Base-by-base conservation (phyloP, 2,888 invertebrate species). In the Drosophila koepferae region DNA sequence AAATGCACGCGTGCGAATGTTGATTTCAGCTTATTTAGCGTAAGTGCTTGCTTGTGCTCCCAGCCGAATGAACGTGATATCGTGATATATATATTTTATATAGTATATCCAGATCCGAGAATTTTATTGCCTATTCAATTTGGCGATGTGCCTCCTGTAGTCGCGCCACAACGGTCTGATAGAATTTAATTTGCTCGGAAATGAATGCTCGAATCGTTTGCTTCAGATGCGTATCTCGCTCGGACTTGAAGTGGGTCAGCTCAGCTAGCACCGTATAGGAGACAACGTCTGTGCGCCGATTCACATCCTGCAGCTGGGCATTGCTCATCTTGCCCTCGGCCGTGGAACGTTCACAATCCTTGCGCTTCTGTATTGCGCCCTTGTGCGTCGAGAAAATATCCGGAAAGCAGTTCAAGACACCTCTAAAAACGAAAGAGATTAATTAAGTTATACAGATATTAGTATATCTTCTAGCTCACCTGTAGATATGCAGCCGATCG, bases 201-300 rank as follows among this genome's bases (percentile, higher is more conserved):
- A 99, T 94, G 92, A 97, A 99, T 73, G 95, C 95, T 91, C 97
- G 97, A 95, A 99, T 97, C 56, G 98, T 96, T 63, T 95, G 94
- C 90, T 97, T 97, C 83, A 98, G 95, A 94, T 99, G 98, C 46
- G 95, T 94, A 53, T 97, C 96, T 80, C 98, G 95, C 91, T 98
- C 98, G 34, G 94, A 93, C 92, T 98, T 98, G 92, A 99, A 99
- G 93, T 99, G 98, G 85, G 96, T 96, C 84, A 99, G 96, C 94
- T 99, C 99, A 63, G 99, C 98, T 92, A 99, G 95, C 72, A 98
- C 95, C 2, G 98, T 96, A 92, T 98, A 99, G 0, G 98, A 98
- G 90, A 99, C 96, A 18, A 98, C 95, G 92, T 99, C 99, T 1
- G 98, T 97, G 86, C 98, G 95, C 81, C 96, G 95, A 74, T 96